Conservation (phyloP, 92 coral and sea anemone genomes). For the Porites evermanni region DNA sequence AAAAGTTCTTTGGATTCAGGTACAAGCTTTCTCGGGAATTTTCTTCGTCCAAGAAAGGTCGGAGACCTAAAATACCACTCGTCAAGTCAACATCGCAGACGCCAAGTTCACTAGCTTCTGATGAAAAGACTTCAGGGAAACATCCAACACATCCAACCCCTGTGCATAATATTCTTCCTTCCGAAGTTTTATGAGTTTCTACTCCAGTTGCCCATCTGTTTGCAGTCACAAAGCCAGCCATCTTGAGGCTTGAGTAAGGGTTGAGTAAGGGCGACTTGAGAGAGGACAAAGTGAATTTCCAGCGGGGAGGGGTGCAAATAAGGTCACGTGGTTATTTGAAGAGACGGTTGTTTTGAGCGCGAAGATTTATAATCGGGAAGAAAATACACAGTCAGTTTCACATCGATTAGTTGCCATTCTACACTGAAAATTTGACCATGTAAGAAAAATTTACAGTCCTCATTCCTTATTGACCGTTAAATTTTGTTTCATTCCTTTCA, state of each 20-base stretch:
- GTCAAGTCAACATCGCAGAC: conserved; percentile 70
- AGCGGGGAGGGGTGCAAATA: conserved; percentile 3
- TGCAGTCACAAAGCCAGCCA: conserved; percentile 96
- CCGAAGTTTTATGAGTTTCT: conserved; percentile 90
- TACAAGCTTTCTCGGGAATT: conserved; percentile 20
- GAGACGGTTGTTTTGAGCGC: conserved; percentile 59
- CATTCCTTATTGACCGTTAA: background rate
- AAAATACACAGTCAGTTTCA: too few relatives aligned
- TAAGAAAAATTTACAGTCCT: background rate
- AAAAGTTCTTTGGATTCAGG: conserved; percentile 9
- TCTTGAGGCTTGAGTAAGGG: conserved; percentile 1
- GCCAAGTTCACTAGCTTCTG: conserved; percentile 81
- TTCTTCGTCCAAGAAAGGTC: conserved; percentile 73
- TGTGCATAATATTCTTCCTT: conserved; percentile 93
- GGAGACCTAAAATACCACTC: conserved; percentile 50
- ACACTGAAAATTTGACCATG: background rate
- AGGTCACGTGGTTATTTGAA: conserved; percentile 43
- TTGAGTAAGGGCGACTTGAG: too few relatives aligned
- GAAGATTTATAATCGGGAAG: conserved; percentile 23
- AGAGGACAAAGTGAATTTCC: background rate
- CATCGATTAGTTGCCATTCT: background rate
- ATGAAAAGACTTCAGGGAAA: conserved; percentile 78
- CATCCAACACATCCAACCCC: conserved; percentile 94
- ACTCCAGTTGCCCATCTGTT: conserved; percentile 91
- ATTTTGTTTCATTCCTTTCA: background rate